These are phyloP conservation scores for Herpetotheres cachinnans DNA, from an alignment of 2,113 vertebrate genomes.

Conservation along the genomic window DNA sequence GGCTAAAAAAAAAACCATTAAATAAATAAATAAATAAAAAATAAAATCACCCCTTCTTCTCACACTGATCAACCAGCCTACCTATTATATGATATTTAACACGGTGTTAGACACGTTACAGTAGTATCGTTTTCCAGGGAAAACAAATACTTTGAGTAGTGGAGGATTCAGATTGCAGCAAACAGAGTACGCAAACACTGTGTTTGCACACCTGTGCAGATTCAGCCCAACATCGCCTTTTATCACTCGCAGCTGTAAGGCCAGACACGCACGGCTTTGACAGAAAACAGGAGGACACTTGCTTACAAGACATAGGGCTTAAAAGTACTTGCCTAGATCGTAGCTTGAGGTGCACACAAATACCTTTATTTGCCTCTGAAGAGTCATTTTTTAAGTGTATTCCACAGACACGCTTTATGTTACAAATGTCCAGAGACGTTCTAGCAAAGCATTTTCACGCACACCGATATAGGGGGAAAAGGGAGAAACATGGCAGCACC, in stretches of 20 bases:
- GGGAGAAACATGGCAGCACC: not conserved
- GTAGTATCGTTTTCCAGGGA: not conserved
- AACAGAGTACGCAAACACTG: not conserved
- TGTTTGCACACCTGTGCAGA: constrained; percentile 37
- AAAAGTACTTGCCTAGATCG: not conserved
- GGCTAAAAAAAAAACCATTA: not conserved
- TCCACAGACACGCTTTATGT: not conserved
- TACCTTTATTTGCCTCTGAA: not conserved
- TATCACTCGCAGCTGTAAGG: not conserved
- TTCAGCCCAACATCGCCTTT: not conserved
- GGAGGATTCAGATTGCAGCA: constrained; percentile 35
- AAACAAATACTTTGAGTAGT: constrained; percentile 29
- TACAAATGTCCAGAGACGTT: not conserved
- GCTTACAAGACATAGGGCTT: not conserved
- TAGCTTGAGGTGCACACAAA: not conserved
- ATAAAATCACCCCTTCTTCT: not conserved
- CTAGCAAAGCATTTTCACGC: not conserved
- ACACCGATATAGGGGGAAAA: accelerated
- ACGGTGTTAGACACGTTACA: not conserved
- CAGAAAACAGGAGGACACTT: not conserved
- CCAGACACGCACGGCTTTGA: not conserved
- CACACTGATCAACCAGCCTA: not conserved
- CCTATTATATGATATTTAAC: not conserved
- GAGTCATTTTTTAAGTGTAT: not conserved
- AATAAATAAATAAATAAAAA: not conserved